Evolutionary conservation across 2,113 vertebrate genomes (phyloP).

Genomic region (Pyxicephalus adspersus): DNA sequence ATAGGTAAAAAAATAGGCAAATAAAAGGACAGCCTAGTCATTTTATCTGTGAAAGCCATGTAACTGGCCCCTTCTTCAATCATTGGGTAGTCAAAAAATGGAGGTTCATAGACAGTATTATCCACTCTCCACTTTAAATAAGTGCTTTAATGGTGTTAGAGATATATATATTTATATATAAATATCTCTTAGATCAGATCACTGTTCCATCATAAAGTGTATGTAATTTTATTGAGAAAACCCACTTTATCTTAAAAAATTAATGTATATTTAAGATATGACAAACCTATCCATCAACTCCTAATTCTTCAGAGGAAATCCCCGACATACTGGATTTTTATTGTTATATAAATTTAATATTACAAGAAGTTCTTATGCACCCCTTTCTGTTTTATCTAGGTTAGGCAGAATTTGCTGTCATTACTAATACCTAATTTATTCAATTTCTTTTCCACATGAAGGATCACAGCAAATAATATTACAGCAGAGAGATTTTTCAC

Average conservation of each 20-base stretch:
- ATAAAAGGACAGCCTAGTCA: too few species aligned
- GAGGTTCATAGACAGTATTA: too few species aligned
- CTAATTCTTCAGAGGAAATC: conserved; percentile 40
- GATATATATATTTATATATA: background rate
- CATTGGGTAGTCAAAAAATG: too few species aligned
- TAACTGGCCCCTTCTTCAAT: too few species aligned
- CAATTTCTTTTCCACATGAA: conserved; percentile 44
- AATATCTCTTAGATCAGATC: background rate
- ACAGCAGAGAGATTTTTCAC: conserved; percentile 39
- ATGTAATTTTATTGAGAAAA: conserved; percentile 7
- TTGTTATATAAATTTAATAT: conserved; percentile 47
- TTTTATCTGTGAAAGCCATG: too few species aligned
- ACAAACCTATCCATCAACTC: conserved; percentile 33
- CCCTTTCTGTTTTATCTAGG: conserved; percentile 31
- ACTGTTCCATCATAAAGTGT: background rate
- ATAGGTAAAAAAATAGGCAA: too few species aligned
- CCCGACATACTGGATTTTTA: conserved; percentile 24
- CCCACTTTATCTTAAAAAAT: conserved; percentile 19
- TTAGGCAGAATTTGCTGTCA: conserved; percentile 14
- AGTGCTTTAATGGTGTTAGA: background rate
- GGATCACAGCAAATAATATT: conserved; percentile 53
- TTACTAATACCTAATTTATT: conserved; percentile 49
- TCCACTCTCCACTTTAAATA: background rate
- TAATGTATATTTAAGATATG: conserved; percentile 30
- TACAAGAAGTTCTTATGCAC: conserved; percentile 35